phyloP scores from a whole-genome alignment of 2,797 vertebrate genomes.

The Gymnothorax javanicus region DNA sequence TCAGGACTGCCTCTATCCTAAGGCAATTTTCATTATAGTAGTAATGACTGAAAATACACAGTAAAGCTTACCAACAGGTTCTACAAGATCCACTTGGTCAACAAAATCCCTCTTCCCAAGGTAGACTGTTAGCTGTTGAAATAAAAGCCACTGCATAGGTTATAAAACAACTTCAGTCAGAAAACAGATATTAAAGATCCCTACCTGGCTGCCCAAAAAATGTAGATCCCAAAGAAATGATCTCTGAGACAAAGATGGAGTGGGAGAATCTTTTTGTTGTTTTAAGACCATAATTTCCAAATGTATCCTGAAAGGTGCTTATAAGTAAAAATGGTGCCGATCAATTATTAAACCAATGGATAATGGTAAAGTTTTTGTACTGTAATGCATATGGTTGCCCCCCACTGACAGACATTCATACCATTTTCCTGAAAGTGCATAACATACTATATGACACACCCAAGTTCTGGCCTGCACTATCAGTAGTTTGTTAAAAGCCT shows the following conservation, averaged over 20 bases:
- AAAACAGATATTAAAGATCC: background rate
- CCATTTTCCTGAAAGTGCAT: background rate
- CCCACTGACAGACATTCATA: too few relatives aligned
- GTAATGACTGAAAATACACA: background rate
- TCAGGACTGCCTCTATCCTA: too few relatives aligned
- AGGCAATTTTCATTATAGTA: too few relatives aligned
- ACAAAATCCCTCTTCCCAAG: slow-evolving; percentile 96
- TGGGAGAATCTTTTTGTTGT: too few relatives aligned
- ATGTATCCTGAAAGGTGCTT: too few relatives aligned
- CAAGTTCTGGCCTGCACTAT: background rate
- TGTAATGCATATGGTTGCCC: too few relatives aligned
- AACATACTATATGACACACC: background rate
- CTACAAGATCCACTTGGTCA: slow-evolving; percentile 92
- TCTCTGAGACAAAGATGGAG: too few relatives aligned
- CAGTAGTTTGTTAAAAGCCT: background rate
- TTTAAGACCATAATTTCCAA: too few relatives aligned
- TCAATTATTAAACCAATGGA: too few relatives aligned
- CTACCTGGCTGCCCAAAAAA: background rate
- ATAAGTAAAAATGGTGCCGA: too few relatives aligned
- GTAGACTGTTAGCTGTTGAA: slow-evolving; percentile 87
- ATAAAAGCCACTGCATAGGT: background rate
- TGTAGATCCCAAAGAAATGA: too few relatives aligned
- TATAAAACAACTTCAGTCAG: background rate
- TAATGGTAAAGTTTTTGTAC: too few relatives aligned
- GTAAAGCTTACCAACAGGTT: slow-evolving; percentile 83